These are phyloP conservation scores for Tetramorium alpestre DNA, from an alignment of 1,140 invertebrate species.

Conservation along the genomic window DNA sequence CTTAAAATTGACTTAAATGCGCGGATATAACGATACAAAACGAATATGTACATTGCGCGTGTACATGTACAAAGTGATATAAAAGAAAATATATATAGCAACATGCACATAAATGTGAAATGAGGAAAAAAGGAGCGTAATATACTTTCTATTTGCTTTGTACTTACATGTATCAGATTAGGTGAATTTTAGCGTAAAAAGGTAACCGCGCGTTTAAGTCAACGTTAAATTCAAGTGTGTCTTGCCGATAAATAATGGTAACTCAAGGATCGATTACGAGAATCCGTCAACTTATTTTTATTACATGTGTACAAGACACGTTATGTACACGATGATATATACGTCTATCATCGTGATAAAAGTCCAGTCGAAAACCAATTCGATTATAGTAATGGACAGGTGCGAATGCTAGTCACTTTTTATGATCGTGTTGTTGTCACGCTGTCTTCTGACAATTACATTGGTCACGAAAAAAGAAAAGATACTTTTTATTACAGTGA, in stretches of 20 bases:
- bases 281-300: slow-evolving; percentile 70
- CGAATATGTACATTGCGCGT: neutral
- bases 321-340: slow-evolving; percentile 67
- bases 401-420: slow-evolving; percentile 72
- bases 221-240: slow-evolving; percentile 65
- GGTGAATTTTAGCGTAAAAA: neutral
- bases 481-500: slow-evolving; percentile 36
- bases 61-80: neutral
- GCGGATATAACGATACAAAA: neutral
- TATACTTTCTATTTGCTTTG: slow-evolving; percentile 25
- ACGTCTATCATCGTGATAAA: slow-evolving; percentile 66
- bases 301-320: slow-evolving; percentile 65
- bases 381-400: slow-evolving; percentile 57
- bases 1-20: slow-evolving; percentile 43
- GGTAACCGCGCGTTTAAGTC: slow-evolving; percentile 17
- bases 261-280: slow-evolving; percentile 56
- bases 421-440: slow-evolving; percentile 27
- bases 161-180: slow-evolving; percentile 36
- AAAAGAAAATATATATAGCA: slow-evolving; percentile 1
- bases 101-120: neutral
- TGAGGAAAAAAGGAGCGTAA: neutral
- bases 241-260: slow-evolving; percentile 68
- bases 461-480: slow-evolving; percentile 14
- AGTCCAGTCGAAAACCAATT: slow-evolving; percentile 50
- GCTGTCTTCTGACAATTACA: slow-evolving; percentile 26